A percentile compares a stretch with the other conserved stretches of the same genome.
Evolutionary conservation across 2,113 vertebrate genomes (phyloP).

Genomic region (Pimephales promelas): DNA sequence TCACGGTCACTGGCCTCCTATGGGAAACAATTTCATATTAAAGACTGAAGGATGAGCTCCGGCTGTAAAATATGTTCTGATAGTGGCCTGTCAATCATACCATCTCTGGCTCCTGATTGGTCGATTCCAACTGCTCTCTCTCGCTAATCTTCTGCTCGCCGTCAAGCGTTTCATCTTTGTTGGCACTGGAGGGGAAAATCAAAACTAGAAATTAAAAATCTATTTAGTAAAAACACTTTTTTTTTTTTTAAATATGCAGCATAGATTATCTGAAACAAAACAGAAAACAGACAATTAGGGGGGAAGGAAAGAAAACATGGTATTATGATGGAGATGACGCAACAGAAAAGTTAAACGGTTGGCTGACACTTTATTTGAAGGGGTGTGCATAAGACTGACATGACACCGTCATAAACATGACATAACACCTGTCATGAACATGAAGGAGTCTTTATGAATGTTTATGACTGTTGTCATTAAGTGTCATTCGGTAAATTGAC

Average conservation of each 20-base stretch:
- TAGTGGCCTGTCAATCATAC: constrained; percentile 63
- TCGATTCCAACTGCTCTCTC: constrained; percentile 78
- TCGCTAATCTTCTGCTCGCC: constrained; percentile 87
- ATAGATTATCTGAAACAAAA: neutral
- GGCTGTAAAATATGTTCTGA: neutral
- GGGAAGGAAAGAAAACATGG: neutral
- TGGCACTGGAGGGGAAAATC: constrained; percentile 71
- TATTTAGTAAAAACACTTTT: neutral
- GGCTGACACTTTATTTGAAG: too few relatives aligned
- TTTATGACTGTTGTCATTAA: too few relatives aligned
- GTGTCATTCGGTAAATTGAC: too few relatives aligned
- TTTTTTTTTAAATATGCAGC: neutral
- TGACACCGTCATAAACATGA: too few relatives aligned
- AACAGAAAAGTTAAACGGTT: neutral
- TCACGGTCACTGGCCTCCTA: constrained; percentile 90
- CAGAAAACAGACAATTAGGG: neutral
- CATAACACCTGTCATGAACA: too few relatives aligned
- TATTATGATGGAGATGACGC: neutral
- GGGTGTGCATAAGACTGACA: too few relatives aligned
- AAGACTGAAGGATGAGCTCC: neutral
- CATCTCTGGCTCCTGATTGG: constrained; percentile 81
- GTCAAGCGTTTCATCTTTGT: constrained; percentile 85
- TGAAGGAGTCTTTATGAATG: too few relatives aligned
- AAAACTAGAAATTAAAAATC: neutral
- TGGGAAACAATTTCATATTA: neutral